Conservation (phyloP, 2,888 invertebrate genomes). For the Tolmerus cingulatus region DNA sequence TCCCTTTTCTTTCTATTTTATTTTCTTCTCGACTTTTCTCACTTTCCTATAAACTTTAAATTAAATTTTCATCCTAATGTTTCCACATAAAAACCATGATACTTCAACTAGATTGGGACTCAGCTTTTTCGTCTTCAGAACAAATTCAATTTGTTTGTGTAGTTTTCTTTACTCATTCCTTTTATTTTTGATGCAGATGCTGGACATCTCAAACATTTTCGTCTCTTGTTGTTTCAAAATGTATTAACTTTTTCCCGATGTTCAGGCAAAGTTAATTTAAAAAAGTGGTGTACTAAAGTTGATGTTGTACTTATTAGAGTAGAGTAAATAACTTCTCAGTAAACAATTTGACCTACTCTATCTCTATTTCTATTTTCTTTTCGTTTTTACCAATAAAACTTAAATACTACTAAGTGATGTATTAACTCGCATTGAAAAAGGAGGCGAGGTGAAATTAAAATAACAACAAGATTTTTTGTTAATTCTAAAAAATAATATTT, state of each 20-base stretch:
- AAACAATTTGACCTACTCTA: neutral
- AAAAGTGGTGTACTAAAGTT: neutral
- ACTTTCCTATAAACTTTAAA: neutral
- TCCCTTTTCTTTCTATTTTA: neutral
- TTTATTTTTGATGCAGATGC: neutral
- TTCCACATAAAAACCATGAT: neutral
- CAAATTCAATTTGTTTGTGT: neutral
- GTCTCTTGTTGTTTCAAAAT: neutral
- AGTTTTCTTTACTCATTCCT: neutral
- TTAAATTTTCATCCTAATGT: constrained; percentile 2
- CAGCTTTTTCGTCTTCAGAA: neutral
- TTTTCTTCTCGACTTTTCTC: neutral
- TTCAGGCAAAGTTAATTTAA: neutral
- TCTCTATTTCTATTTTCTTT: neutral
- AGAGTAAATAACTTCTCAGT: neutral
- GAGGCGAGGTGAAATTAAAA: too few species aligned
- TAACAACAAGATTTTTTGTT: too few species aligned
- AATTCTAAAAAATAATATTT: too few species aligned
- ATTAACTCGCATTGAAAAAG: too few species aligned
- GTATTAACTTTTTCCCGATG: neutral
- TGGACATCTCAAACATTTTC: neutral
- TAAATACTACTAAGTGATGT: too few species aligned
- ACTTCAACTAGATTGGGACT: neutral
- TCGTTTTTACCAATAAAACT: neutral
- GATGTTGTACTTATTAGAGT: neutral